These are phyloP conservation scores for Pristionchus exspectatus DNA, from an alignment of 2,888 invertebrate genomes.

Conservation along the genomic window DNA sequence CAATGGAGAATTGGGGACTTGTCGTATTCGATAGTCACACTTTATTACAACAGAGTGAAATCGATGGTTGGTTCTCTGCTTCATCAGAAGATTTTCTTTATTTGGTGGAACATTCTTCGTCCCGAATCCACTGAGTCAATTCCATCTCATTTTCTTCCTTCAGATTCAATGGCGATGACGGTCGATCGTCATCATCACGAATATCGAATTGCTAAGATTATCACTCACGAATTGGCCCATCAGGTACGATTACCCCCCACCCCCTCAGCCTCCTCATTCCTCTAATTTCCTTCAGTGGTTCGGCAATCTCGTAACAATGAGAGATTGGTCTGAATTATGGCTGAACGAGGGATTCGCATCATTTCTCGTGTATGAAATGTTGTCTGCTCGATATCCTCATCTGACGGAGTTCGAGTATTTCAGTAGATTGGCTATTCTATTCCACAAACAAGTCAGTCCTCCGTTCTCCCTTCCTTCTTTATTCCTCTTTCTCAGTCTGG, in stretches of 20 bases:
- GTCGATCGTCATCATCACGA: conserved; percentile 75
- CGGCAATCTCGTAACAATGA: conserved; percentile 79
- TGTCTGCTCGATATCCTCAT: conserved; percentile 67
- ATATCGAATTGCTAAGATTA: conserved; percentile 78
- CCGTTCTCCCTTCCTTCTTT: background rate
- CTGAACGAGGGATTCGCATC: conserved; percentile 79
- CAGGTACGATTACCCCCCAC: conserved; percentile 67
- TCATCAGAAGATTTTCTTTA: too few species aligned
- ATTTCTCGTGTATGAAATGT: conserved; percentile 76
- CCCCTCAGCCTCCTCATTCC: background rate
- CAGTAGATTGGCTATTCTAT: conserved; percentile 63
- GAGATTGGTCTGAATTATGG: conserved; percentile 79
- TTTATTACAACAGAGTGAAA: conserved; percentile 63
- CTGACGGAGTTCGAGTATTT: conserved; percentile 75
- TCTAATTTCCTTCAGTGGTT: conserved; percentile 65
- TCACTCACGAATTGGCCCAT: conserved; percentile 81
- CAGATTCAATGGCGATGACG: conserved; percentile 70
- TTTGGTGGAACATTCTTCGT: background rate
- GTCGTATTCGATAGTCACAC: conserved; percentile 79
- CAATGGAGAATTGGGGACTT: conserved; percentile 81
- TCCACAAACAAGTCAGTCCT: conserved; percentile 62
- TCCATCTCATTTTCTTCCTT: background rate
- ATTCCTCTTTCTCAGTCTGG: conserved; percentile 43
- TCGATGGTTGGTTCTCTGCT: conserved; percentile 54
- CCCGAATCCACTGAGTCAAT: background rate